phyloP scores from a whole-genome alignment of 1,140 invertebrate species.

The Battus philenor region DNA sequence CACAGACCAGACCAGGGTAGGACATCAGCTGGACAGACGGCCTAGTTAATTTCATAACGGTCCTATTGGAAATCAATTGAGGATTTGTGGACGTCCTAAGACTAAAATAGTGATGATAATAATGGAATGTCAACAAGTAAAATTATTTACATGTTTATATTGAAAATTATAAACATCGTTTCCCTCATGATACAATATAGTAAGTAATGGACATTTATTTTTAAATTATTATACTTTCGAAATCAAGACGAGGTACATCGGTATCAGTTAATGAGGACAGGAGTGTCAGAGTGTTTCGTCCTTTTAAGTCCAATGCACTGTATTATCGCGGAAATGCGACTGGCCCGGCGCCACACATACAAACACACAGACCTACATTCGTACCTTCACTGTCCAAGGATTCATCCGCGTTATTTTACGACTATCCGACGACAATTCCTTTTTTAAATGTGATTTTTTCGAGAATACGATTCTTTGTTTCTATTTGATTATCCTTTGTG shows the following conservation, averaged over 20 bases:
- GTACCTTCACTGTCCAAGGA: not conserved
- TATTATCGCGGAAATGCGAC: slow-evolving; percentile 11
- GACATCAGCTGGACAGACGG: no score
- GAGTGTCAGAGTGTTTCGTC: not conserved
- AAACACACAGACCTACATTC: slow-evolving; percentile 4
- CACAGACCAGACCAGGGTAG: no score
- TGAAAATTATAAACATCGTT: no score
- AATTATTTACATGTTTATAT: no score
- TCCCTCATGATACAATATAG: no score
- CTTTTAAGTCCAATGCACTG: slow-evolving; percentile 3
- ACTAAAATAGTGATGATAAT: no score
- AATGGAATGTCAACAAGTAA: no score
- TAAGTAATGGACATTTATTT: no score
- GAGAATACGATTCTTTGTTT: slow-evolving; percentile 1
- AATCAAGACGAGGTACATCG: slow-evolving; percentile 1
- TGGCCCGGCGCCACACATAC: slow-evolving; percentile 7
- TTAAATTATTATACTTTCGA: not conserved
- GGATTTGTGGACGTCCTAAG: no score
- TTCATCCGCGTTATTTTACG: not conserved
- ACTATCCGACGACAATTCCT: not conserved
- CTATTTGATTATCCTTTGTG: no score
- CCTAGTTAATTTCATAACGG: no score
- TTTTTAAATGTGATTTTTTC: not conserved
- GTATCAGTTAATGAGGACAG: slow-evolving; percentile 6
- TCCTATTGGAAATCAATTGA: no score